Base-by-base conservation (phyloP, 2,888 invertebrate species). In the Pyrocoelia pectoralis region DNA sequence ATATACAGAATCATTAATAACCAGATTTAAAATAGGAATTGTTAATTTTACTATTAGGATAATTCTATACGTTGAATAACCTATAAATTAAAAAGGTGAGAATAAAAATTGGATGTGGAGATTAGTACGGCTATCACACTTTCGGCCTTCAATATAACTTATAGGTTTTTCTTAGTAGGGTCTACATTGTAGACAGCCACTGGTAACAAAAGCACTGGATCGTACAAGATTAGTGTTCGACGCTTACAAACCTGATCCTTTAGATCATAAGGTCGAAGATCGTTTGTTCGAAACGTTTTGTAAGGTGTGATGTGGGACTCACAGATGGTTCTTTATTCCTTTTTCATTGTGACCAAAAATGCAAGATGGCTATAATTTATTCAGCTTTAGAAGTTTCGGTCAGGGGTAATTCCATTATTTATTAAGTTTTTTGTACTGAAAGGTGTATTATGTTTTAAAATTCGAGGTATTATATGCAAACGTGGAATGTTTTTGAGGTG, bases 251-350 rank as follows among this genome's bases (percentile, higher is more conserved):
- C 51, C 55, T 60, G 56, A 24, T 19, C 38, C 6, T 29, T 41
- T 17, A 13, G 50, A 50, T 4, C 14, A 54, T 65, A 69, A 62
- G 65, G 65, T 49, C 56, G 38, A 59, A 56, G 65, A 59, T 68
- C 56, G 67, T 18, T 38, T 38, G 49, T 14, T 29, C 18, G 2
- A 50, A 56, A 13, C 62, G 56, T 58, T 69, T 69, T 68, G 69
- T 70, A 69, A 71, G 71, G 71, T 71, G 71, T 71, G 68, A 71
- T 70, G 65, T 67, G 60, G 68, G 67, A 65, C 60, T 65, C 69
- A 69, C 69, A 69, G 68, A 70, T 68, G 68, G 67, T 57, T 57
- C 53, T 67, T 56, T 56, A 59, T 68, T 63, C 60, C 59, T 68
- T 68, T 66, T 66, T 66, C 63, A 56, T 58, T 64, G 61, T 59